These are phyloP conservation scores for Schizothorax lantsangensis DNA, from an alignment of 2,797 vertebrate species.

Conservation along the genomic window DNA sequence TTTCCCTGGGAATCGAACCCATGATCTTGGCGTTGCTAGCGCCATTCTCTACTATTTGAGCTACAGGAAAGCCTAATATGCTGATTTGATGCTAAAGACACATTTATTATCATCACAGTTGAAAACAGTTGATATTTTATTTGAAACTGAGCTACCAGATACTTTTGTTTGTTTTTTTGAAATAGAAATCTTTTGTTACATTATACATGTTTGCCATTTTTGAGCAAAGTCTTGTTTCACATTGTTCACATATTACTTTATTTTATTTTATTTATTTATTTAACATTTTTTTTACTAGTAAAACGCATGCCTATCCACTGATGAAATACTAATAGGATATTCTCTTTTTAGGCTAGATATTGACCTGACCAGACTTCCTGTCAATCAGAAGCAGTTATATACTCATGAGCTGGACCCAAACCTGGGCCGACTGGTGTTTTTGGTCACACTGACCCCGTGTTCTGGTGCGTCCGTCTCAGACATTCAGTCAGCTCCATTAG, in stretches of 20 bases:
- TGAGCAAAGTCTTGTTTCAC: background rate
- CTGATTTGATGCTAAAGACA: background rate
- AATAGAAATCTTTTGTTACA: background rate
- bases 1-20: too few species aligned
- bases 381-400: conserved; percentile 83
- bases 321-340: conserved; percentile 23
- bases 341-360: conserved; percentile 83
- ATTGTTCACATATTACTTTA: background rate
- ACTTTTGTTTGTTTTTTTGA: too few species aligned
- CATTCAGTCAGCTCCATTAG: conserved; percentile 83
- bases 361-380: conserved; percentile 80
- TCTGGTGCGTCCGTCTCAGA: conserved; percentile 89
- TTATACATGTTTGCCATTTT: background rate
- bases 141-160: background rate
- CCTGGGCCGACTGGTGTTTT: conserved; percentile 84
- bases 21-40: too few species aligned
- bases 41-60: too few species aligned
- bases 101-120: background rate
- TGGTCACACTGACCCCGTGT: conserved; percentile 85
- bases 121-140: background rate
- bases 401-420: conserved; percentile 82
- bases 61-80: too few species aligned
- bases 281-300: too few species aligned
- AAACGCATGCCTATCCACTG: background rate
- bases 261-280: background rate